phyloP scores from a whole-genome alignment of 2,888 invertebrate species.

The Sinohyriopsis cumingii region DNA sequence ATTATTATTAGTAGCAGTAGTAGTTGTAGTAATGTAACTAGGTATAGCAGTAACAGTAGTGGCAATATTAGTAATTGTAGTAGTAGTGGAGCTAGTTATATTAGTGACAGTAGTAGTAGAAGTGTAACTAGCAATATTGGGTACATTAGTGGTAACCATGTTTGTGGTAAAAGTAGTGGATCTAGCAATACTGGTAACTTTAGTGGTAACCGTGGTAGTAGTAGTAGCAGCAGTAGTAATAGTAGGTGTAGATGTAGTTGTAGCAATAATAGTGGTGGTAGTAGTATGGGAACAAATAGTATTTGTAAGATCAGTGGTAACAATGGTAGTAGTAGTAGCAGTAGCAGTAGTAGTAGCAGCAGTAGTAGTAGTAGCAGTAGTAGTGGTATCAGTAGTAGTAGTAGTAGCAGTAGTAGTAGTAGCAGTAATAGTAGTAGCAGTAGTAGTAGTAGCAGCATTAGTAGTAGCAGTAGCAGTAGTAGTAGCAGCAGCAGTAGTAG shows the following conservation, averaged over 20 bases:
- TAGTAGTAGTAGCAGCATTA: too few relatives aligned
- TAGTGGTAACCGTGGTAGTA: background rate
- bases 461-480: too few relatives aligned
- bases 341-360: background rate
- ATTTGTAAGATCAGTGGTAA: background rate
- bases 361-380: too few relatives aligned
- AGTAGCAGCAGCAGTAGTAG: too few relatives aligned
- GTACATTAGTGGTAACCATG: background rate
- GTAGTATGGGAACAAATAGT: background rate
- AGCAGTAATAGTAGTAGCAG: too few relatives aligned
- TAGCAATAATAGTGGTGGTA: background rate
- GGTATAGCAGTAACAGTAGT: background rate
- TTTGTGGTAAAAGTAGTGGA: background rate
- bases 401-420: too few relatives aligned
- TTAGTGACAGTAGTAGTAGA: background rate
- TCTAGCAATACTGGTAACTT: background rate
- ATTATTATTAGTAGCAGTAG: conserved; percentile 1
- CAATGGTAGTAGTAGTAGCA: background rate
- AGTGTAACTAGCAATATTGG: conserved; percentile 1
- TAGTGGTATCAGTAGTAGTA: too few relatives aligned
- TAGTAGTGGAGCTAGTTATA: background rate
- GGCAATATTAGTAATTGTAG: background rate
- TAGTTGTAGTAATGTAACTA: background rate
- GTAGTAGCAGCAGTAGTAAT: background rate
- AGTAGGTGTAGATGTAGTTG: conserved; percentile 1